These are phyloP conservation scores for Astyanax mexicanus DNA, from an alignment of 2,797 vertebrate species.

Conservation along the genomic window DNA sequence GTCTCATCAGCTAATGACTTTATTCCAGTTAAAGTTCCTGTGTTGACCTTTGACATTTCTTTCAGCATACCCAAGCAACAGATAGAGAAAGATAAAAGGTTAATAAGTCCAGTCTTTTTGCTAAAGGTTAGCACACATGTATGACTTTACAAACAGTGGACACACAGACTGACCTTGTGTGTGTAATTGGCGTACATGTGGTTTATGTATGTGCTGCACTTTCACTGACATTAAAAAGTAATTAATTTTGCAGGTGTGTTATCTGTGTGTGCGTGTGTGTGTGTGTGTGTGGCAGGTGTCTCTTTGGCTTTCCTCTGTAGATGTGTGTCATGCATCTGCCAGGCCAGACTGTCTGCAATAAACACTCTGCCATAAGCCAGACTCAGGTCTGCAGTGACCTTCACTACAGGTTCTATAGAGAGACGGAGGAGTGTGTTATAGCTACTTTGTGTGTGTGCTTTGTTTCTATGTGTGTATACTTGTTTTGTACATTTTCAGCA, in stretches of 20 bases:
- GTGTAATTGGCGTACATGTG: constrained; percentile 7
- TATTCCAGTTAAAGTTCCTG: not conserved
- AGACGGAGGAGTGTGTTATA: too few species aligned
- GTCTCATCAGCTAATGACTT: not conserved
- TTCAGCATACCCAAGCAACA: not conserved
- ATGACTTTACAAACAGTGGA: constrained; percentile 15
- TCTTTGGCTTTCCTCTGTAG: not conserved
- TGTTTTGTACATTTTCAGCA: too few species aligned
- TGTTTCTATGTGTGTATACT: too few species aligned
- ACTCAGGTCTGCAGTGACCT: not conserved
- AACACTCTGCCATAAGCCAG: not conserved
- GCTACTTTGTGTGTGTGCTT: too few species aligned
- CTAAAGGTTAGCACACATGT: constrained; percentile 29
- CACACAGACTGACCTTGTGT: not conserved
- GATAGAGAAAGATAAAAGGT: constrained; percentile 29
- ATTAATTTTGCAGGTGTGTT: not conserved
- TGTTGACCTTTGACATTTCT: not conserved
- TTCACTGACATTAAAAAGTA: not conserved
- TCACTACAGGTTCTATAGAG: not conserved
- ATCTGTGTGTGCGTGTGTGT: constrained; percentile 1
- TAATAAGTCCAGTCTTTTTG: constrained; percentile 17
- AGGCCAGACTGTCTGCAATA: not conserved
- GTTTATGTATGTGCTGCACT: not conserved
- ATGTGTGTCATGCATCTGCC: not conserved
- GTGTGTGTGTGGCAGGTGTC: constrained; percentile 1